phyloP scores from a whole-genome alignment of 64 coral and sea anemone genomes.

The Actinia equina region DNA sequence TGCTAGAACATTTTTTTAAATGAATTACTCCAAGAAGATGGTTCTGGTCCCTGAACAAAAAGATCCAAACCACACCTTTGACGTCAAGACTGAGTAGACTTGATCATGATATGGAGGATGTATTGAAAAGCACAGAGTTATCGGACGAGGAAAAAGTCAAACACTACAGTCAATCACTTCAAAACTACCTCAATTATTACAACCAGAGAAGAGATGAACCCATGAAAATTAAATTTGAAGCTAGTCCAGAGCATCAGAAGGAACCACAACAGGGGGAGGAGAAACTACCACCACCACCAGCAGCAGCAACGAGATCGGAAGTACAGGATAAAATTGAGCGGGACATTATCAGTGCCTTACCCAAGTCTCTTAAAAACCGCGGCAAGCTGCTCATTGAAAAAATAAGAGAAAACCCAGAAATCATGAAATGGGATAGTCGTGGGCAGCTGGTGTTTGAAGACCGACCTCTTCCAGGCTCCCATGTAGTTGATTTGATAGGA shows the following conservation, averaged over 20 bases:
- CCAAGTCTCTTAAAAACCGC: background rate
- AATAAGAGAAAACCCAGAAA: no score
- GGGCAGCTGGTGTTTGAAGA: no score
- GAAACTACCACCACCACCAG: background rate
- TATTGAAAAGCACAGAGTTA: background rate
- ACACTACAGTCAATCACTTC: no score
- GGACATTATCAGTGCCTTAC: background rate
- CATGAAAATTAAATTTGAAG: background rate
- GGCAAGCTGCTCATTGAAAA: background rate
- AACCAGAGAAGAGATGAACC: no score
- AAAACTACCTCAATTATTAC: no score
- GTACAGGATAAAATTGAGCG: background rate
- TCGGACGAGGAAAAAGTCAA: background rate
- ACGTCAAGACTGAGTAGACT: background rate
- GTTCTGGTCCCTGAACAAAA: no score
- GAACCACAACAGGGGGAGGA: background rate
- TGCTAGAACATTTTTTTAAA: background rate
- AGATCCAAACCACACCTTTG: no score
- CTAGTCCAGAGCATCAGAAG: background rate
- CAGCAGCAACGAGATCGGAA: background rate
- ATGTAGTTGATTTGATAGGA: no score
- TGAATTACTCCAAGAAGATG: slow-evolving; percentile 1
- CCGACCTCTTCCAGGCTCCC: no score
- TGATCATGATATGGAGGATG: slow-evolving; percentile 1
- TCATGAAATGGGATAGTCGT: no score